A percentile compares a stretch with the other conserved stretches of the same genome.
phyloP scores from a whole-genome alignment of 2,888 invertebrate genomes.

The Acheta domesticus region DNA sequence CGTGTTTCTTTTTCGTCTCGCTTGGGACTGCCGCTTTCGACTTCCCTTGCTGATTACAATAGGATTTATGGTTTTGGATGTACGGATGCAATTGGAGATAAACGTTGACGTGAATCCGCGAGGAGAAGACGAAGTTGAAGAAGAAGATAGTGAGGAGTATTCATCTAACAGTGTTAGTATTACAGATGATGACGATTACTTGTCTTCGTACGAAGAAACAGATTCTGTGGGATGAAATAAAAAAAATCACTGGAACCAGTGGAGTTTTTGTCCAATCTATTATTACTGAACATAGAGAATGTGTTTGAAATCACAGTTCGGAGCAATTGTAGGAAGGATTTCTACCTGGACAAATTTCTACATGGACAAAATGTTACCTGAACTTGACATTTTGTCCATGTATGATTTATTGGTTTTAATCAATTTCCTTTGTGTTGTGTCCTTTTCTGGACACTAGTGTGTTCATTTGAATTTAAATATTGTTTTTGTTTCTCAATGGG shows the following conservation, averaged over 20 bases:
- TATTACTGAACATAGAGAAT: too few relatives aligned
- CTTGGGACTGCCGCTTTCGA: constrained; percentile 66
- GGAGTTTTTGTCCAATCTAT: too few relatives aligned
- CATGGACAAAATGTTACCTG: too few relatives aligned
- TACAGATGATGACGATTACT: not conserved
- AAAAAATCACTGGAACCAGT: not conserved
- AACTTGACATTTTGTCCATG: too few relatives aligned
- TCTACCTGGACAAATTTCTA: too few relatives aligned
- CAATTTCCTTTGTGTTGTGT: too few relatives aligned
- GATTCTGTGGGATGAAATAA: not conserved
- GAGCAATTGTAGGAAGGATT: too few relatives aligned
- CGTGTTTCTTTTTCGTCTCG: constrained; percentile 65
- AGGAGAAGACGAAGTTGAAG: constrained; percentile 12
- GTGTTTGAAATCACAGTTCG: too few relatives aligned
- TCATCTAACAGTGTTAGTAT: not conserved
- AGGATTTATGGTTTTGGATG: constrained; percentile 63
- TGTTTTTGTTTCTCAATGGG: too few relatives aligned
- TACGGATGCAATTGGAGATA: constrained; percentile 65
- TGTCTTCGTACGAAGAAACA: not conserved
- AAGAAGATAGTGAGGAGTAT: not conserved
- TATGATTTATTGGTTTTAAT: too few relatives aligned
- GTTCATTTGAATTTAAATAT: too few relatives aligned
- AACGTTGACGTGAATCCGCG: constrained; percentile 51
- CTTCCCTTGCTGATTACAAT: constrained; percentile 65
- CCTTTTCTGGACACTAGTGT: too few relatives aligned